Conservation (phyloP, 2,888 invertebrate species). For the Bimastos eiseni region DNA sequence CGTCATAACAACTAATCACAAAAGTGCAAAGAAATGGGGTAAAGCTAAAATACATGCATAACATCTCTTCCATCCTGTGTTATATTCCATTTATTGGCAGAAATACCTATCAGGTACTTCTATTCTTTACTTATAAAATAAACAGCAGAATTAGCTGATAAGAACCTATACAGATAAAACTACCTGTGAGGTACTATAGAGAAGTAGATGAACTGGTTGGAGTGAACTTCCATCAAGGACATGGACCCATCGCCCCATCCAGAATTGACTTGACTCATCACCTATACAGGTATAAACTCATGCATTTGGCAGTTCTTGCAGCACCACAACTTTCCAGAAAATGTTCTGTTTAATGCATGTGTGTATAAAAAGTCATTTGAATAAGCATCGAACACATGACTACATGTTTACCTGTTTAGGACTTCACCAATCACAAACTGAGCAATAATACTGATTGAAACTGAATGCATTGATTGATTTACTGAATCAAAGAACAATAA, state of each 20-base stretch:
- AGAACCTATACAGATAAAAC: not conserved
- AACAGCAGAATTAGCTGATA: no score
- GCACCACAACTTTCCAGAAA: not conserved
- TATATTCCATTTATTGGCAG: no score
- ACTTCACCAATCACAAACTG: not conserved
- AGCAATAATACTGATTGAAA: no score
- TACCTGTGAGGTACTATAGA: conserved; percentile 17
- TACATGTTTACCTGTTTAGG: not conserved
- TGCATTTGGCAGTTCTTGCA: not conserved
- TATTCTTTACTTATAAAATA: no score
- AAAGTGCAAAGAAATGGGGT: no score
- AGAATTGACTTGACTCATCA: conserved; percentile 4
- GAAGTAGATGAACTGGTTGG: not conserved
- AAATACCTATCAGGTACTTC: no score
- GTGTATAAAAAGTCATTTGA: not conserved
- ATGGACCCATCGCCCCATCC: conserved; percentile 7
- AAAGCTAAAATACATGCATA: no score
- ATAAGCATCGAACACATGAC: not conserved
- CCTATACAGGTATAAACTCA: not conserved
- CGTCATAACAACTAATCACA: no score
- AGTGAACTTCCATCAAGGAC: not conserved
- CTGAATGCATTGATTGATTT: not conserved
- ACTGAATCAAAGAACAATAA: not conserved
- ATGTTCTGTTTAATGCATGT: no score
- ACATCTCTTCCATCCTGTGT: no score